These are phyloP conservation scores for Microctonus aethiopoides DNA, from an alignment of 2,888 invertebrate genomes.

Conservation along the genomic window DNA sequence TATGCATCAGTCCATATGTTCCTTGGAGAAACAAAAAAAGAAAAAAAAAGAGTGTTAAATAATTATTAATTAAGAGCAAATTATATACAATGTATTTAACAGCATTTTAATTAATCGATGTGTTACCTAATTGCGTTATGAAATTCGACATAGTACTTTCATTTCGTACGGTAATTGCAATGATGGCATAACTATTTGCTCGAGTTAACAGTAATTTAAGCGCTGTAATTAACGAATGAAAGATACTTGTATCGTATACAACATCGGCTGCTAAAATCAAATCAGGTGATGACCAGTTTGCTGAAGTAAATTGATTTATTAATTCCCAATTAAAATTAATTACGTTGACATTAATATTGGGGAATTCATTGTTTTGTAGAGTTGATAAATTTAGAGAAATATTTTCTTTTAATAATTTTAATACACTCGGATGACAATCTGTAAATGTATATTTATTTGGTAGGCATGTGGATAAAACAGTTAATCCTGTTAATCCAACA, in stretches of 20 bases:
- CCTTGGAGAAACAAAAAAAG: slow-evolving; percentile 36
- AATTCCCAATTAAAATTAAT: slow-evolving; percentile 70
- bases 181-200: slow-evolving; percentile 64
- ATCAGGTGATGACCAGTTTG: slow-evolving; percentile 60
- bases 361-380: slow-evolving; percentile 28
- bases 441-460: slow-evolving; percentile 73
- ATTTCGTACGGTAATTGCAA: slow-evolving; percentile 76
- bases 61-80: slow-evolving; percentile 32
- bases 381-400: slow-evolving; percentile 71
- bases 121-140: slow-evolving; percentile 69
- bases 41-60: no score
- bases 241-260: slow-evolving; percentile 71
- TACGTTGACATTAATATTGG: slow-evolving; percentile 52
- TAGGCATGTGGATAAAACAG: slow-evolving; percentile 70
- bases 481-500: slow-evolving; percentile 78
- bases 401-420: slow-evolving; percentile 74
- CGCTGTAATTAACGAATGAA: slow-evolving; percentile 67
- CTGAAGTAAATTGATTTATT: slow-evolving; percentile 56
- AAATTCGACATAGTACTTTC: slow-evolving; percentile 73
- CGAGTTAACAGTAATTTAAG: slow-evolving; percentile 66
- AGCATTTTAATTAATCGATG: not conserved
- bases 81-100: not conserved
- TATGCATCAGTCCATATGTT: slow-evolving; percentile 46
- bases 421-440: slow-evolving; percentile 78
- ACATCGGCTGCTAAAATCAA: slow-evolving; percentile 73